A percentile compares a stretch with the other conserved stretches of the same genome.
Evolutionary conservation across 2,113 vertebrate genomes (phyloP).

Genomic region (Cryptotis parvus): DNA sequence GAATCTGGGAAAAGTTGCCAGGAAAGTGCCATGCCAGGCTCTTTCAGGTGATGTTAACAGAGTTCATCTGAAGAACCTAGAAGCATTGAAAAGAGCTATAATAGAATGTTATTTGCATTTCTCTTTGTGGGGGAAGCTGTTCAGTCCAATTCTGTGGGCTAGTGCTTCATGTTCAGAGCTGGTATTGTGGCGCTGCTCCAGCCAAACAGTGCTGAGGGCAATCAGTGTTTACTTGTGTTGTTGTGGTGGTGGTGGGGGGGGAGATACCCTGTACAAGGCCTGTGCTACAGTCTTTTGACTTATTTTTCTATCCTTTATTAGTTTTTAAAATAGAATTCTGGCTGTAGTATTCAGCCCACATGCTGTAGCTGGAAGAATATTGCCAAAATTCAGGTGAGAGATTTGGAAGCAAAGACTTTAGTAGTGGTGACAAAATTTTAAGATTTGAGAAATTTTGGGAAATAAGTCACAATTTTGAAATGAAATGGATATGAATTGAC

Average conservation of each 20-base stretch:
- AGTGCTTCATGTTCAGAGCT: too few relatives aligned
- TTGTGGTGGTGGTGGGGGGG: too few relatives aligned
- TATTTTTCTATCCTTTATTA: too few relatives aligned
- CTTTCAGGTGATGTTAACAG: background rate
- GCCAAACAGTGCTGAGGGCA: too few relatives aligned
- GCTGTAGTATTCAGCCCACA: background rate
- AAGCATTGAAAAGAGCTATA: slow-evolving; percentile 4
- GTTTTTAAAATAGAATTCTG: background rate
- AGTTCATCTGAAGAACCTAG: background rate
- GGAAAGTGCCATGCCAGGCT: background rate
- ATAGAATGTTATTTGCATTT: background rate
- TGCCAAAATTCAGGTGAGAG: background rate
- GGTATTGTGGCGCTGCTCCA: too few relatives aligned
- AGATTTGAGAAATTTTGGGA: background rate
- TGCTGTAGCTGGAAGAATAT: background rate
- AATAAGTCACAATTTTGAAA: background rate
- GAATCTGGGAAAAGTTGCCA: background rate
- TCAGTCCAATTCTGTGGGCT: too few relatives aligned
- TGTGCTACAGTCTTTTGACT: too few relatives aligned
- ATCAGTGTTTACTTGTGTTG: too few relatives aligned
- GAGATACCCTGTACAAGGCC: too few relatives aligned
- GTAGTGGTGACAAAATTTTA: background rate
- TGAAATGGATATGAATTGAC: background rate
- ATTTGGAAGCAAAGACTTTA: background rate
- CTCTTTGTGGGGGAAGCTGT: too few relatives aligned